A percentile compares a stretch with the other conserved stretches of the same genome.
Conservation (phyloP, 2,888 invertebrate genomes). For the Tachina lurida region DNA sequence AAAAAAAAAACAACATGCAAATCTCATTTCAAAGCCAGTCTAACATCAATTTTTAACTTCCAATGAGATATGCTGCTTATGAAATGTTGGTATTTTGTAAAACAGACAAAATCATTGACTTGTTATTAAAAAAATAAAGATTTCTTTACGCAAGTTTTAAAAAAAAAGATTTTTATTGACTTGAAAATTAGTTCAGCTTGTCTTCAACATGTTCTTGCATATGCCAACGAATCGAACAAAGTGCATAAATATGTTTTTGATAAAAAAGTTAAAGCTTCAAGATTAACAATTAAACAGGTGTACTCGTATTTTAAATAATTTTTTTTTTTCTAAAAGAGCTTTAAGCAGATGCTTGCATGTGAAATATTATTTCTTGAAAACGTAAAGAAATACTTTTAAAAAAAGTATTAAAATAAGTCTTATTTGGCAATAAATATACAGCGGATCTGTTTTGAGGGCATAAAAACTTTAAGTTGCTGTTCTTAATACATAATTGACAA, state of each 20-base stretch:
- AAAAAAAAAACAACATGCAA: not conserved
- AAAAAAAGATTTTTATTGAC: conserved; percentile 7
- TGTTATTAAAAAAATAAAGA: not conserved
- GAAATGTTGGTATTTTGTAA: not conserved
- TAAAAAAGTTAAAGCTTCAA: conserved; percentile 4
- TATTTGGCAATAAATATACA: no score
- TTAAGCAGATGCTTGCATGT: no score
- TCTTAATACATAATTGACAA: no score
- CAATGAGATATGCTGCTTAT: not conserved
- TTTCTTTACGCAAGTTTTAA: conserved; percentile 2
- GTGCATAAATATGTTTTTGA: not conserved
- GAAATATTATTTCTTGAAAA: not conserved
- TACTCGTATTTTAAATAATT: not conserved
- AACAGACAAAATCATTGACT: not conserved
- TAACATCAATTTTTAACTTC: conserved; percentile 10
- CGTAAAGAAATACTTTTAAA: not conserved
- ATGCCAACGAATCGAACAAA: conserved; percentile 13
- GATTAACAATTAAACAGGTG: conserved; percentile 18
- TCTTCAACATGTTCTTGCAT: conserved; percentile 6
- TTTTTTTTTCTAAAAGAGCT: not conserved
- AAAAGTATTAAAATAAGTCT: not conserved
- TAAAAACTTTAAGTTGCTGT: no score
- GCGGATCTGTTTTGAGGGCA: no score
- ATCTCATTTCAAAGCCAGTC: not conserved
- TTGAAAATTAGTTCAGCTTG: conserved; percentile 31